Base-by-base conservation (phyloP, 2,113 vertebrate species). In the Chlorodrepanis virens region DNA sequence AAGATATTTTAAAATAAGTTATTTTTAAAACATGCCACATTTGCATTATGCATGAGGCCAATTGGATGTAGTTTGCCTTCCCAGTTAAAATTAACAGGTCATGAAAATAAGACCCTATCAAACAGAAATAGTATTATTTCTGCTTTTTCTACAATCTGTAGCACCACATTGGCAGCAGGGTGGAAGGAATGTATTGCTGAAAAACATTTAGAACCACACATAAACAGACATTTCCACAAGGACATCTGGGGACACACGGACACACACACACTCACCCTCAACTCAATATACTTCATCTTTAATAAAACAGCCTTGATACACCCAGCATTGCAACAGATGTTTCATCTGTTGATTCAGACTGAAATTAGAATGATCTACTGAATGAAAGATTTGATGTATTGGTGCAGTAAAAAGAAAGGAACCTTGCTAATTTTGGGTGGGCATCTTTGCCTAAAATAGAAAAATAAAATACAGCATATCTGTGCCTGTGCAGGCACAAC, bases 401-500 rank as follows among this genome's bases (percentile, higher is more conserved):
- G 23, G 14, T 87, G 22, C 28, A 69, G 40, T 52, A 40, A 59
- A 75, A 78, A 68, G 29, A 82, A 87, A 50, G 63, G 11, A 91
- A 72, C 61, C 77, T 53, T 65, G 70, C 50, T 85, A 27, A 45
- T 40, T 93, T 91, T 0, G 8, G 47, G 67, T 70, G 68, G 63
- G 37, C n/a, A 79, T 72, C 74, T 87, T 79, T 53, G 53, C 65
- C 85, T 42, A 28, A 88, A 88, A 91, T 35, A 95, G 90, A 64
- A 91, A 84, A 82, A 71, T 12, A 72, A 40, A 42, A 49, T 75
- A 64, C 79, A 82, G 69, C 44, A 2, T 87, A 75, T 85, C 61
- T 68, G 83, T 79, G 77, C 78, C 70, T 72, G 45, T 27, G 70
- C 37, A 87, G 72, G 65, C 78, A 71, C 27, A 63, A 56, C 82